Conservation (phyloP, 1,140 invertebrate genomes). For the Drosophila malerkotliana region DNA sequence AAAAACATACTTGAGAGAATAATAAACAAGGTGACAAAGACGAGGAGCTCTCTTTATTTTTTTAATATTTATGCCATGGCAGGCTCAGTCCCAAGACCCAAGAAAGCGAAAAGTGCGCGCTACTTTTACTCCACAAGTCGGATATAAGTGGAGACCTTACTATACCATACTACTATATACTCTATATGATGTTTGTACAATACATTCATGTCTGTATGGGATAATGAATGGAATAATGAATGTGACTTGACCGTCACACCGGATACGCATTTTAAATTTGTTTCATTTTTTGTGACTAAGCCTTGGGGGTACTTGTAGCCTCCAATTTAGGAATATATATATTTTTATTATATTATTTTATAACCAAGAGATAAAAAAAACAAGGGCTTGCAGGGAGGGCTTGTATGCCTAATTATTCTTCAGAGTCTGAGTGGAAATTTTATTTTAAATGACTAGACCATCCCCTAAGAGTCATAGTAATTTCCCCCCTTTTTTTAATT, state of each 20-base stretch:
- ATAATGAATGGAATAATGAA: slow-evolving; percentile 19
- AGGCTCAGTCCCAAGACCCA: slow-evolving; percentile 7
- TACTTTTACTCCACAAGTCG: slow-evolving; percentile 13
- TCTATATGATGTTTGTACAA: neutral
- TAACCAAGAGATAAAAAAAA: neutral
- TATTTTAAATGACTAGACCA: neutral
- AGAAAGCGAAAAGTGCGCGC: slow-evolving; percentile 22
- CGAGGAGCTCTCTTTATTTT: slow-evolving; percentile 14
- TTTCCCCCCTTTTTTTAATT: neutral
- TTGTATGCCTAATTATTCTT: too few species aligned
- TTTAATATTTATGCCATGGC: slow-evolving; percentile 35
- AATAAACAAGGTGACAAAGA: slow-evolving; percentile 58
- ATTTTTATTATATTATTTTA: neutral
- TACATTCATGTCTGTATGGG: slow-evolving; percentile 3
- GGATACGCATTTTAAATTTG: slow-evolving; percentile 57
- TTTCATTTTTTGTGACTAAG: slow-evolving; percentile 26
- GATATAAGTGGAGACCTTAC: slow-evolving; percentile 36
- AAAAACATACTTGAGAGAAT: slow-evolving; percentile 28
- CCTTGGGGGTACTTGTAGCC: slow-evolving; percentile 6
- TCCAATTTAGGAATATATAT: slow-evolving; percentile 3
- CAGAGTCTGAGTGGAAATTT: neutral
- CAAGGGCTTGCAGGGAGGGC: neutral
- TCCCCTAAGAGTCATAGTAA: neutral
- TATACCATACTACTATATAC: neutral
- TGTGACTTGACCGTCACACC: slow-evolving; percentile 49